phyloP scores from a whole-genome alignment of 2,113 vertebrate genomes.

The Paratilapia polleni region DNA sequence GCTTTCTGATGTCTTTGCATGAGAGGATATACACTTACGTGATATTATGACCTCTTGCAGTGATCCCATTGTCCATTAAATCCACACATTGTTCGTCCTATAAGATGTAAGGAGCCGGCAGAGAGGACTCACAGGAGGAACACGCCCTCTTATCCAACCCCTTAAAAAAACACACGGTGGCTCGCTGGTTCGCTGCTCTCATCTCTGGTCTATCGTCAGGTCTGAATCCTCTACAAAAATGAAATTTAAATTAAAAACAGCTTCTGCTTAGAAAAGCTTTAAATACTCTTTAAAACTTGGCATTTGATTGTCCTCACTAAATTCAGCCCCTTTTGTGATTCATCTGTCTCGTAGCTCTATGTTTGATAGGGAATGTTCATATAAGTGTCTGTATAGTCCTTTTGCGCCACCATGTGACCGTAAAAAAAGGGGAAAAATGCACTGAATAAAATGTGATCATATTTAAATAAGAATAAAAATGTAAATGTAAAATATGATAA shows the following conservation, averaged over 20 bases:
- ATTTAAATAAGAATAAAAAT: not conserved
- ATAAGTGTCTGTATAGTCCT: not conserved
- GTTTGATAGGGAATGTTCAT: not conserved
- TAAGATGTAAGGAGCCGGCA: not conserved
- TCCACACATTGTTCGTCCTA: constrained; percentile 13
- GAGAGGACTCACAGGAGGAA: not conserved
- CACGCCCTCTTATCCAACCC: not conserved
- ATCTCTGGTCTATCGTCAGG: not conserved
- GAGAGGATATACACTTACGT: constrained; percentile 31
- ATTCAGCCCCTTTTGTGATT: not conserved
- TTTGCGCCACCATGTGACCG: not conserved
- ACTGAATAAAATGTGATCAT: not conserved
- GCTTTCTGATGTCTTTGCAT: not conserved
- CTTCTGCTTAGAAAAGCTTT: not conserved
- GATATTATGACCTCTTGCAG: constrained; percentile 13
- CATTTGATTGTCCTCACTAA: not conserved
- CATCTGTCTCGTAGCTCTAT: not conserved
- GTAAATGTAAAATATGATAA: no score
- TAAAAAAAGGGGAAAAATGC: not conserved
- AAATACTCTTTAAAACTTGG: not conserved
- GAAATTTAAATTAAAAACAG: not conserved
- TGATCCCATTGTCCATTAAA: constrained; percentile 10
- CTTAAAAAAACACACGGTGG: not conserved
- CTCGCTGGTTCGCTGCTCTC: not conserved
- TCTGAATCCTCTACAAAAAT: not conserved